These are phyloP conservation scores for Megaleporinus macrocephalus DNA, from an alignment of 2,113 vertebrate genomes.

Conservation along the genomic window DNA sequence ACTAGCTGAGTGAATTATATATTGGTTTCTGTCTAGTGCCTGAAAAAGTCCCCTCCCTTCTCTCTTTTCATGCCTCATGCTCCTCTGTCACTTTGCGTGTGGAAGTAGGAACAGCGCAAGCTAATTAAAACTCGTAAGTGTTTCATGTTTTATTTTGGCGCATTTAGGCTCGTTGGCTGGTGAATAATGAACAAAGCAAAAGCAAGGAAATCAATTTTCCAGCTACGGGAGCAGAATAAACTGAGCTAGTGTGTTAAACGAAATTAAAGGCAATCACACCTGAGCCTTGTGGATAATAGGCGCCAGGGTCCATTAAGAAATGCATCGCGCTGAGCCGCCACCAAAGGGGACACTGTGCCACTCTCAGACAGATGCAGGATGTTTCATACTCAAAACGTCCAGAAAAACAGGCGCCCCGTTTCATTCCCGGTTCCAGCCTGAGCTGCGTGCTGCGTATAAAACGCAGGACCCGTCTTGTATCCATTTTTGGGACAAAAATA, in stretches of 20 bases:
- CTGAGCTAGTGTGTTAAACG: constrained; percentile 77
- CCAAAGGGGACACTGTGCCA: constrained; percentile 36
- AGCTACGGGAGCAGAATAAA: constrained; percentile 85
- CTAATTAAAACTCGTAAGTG: constrained; percentile 81
- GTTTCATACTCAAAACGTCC: not conserved
- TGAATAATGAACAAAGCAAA: constrained; percentile 76
- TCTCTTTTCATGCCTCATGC: not conserved
- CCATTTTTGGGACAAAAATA: constrained; percentile 10
- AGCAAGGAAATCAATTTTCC: constrained; percentile 84
- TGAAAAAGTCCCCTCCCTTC: not conserved
- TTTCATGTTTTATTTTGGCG: constrained; percentile 72
- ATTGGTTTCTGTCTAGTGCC: constrained; percentile 20
- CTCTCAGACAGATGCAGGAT: constrained; percentile 3
- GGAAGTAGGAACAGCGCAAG: constrained; percentile 68
- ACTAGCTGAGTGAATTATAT: not conserved
- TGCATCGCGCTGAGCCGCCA: constrained; percentile 48
- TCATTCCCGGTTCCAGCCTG: not conserved
- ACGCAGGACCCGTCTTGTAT: not conserved
- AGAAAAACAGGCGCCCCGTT: constrained; percentile 27
- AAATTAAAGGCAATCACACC: constrained; percentile 68
- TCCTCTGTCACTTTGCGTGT: constrained; percentile 31
- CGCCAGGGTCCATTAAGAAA: constrained; percentile 59
- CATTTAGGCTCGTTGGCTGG: constrained; percentile 73
- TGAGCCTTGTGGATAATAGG: constrained; percentile 65
- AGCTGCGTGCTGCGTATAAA: not conserved